Percentiles rank a stretch among this genome's conserved stretches.
phyloP scores from a whole-genome alignment of 2,113 vertebrate genomes.

The Anarhynchus alexandrinus region DNA sequence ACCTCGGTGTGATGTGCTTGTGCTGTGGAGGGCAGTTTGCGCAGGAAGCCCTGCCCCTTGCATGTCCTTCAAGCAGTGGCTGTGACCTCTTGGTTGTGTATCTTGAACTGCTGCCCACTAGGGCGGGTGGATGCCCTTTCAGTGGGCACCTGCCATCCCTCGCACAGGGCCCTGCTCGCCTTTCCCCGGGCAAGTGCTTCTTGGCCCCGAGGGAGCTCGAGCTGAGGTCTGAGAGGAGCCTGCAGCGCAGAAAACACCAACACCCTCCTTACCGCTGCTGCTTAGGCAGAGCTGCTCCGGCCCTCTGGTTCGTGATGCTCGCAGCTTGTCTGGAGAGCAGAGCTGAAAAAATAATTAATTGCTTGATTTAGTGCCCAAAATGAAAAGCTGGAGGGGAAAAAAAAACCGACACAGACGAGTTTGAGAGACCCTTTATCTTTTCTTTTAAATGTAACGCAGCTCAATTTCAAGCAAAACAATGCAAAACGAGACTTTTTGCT shows the following conservation, averaged over 20 bases:
- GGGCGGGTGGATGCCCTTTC: fast-evolving
- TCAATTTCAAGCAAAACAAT: neutral
- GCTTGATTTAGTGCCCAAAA: slow-evolving; percentile 28
- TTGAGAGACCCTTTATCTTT: neutral
- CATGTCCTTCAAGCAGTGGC: neutral
- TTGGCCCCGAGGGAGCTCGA: fast-evolving
- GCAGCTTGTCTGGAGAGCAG: neutral
- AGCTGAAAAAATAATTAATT: slow-evolving; percentile 38
- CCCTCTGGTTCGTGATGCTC: neutral
- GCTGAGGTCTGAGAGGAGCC: neutral
- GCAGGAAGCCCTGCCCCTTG: neutral
- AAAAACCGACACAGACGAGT: neutral
- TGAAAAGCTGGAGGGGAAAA: neutral
- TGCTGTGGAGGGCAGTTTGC: neutral
- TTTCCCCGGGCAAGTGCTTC: neutral
- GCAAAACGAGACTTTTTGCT: slow-evolving; percentile 2
- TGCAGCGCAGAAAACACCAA: neutral
- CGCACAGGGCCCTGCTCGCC: neutral
- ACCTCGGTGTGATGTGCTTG: neutral
- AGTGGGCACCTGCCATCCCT: neutral
- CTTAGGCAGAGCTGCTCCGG: neutral
- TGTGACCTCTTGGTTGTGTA: neutral
- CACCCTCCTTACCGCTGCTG: neutral
- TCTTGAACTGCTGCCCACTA: neutral
- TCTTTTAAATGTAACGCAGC: neutral